Evolutionary conservation across 2,888 invertebrate species (phyloP).

Genomic region (Steinernema hermaphroditum): DNA sequence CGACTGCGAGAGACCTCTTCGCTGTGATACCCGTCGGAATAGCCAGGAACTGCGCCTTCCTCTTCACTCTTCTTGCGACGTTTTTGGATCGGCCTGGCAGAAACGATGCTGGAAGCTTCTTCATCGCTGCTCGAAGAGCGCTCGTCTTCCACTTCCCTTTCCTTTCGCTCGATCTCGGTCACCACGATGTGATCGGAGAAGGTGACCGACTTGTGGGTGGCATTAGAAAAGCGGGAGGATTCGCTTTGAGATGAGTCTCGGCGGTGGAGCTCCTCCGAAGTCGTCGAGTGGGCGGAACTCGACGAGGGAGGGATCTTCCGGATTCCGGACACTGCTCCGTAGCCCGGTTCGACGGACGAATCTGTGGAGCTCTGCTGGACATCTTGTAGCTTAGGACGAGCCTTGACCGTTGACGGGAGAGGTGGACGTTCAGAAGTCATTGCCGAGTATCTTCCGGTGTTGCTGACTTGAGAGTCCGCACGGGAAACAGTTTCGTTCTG

Average conservation of each 20-base stretch:
- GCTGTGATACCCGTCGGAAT: conserved; percentile 14
- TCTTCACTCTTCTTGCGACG: not conserved
- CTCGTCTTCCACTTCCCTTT: conserved; percentile 20
- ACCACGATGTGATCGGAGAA: conserved; percentile 52
- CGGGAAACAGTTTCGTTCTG: not conserved
- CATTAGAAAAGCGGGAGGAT: conserved; percentile 44
- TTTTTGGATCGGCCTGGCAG: not conserved
- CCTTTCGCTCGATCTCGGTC: conserved; percentile 51
- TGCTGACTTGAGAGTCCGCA: not conserved
- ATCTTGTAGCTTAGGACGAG: conserved; percentile 11
- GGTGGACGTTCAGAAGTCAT: not conserved
- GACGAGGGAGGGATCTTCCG: conserved; percentile 2
- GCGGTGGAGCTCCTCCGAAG: conserved; percentile 39
- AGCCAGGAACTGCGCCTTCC: not conserved
- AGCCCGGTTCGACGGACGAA: not conserved
- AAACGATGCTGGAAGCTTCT: conserved; percentile 1
- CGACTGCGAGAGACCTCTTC: not conserved
- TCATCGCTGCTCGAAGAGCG: conserved; percentile 21
- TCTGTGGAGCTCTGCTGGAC: conserved; percentile 24
- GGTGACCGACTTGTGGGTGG: conserved; percentile 50
- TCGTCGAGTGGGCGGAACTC: not conserved
- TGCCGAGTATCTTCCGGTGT: not conserved
- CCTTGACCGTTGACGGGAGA: not conserved
- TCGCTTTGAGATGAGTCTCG: conserved; percentile 53
- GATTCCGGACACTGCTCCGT: not conserved